phyloP scores from a whole-genome alignment of 1,140 invertebrate species.

The Diachasmimorpha longicaudata region DNA sequence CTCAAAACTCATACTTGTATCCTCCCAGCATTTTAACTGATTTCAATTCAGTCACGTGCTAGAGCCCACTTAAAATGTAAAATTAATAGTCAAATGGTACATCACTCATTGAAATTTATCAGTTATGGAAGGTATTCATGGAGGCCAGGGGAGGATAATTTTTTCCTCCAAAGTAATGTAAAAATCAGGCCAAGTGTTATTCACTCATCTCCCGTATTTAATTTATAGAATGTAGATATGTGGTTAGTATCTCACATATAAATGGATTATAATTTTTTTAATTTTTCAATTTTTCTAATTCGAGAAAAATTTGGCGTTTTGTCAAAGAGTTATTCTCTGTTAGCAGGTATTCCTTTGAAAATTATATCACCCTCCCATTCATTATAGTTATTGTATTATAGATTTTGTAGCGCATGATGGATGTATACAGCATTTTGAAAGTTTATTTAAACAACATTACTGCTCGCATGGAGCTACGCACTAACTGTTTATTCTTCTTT shows the following conservation, averaged over 20 bases:
- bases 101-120: neutral
- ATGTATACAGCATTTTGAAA: slow-evolving; percentile 51
- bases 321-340: neutral
- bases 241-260: neutral
- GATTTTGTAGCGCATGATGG: slow-evolving; percentile 52
- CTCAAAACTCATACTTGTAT: too few relatives aligned
- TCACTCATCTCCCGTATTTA: neutral
- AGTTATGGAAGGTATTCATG: neutral
- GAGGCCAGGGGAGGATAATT: too few relatives aligned
- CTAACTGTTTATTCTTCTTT: slow-evolving; percentile 45
- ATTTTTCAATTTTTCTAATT: too few relatives aligned
- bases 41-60: neutral
- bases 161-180: neutral
- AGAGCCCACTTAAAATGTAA: neutral
- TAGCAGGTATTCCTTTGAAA: neutral
- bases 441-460: slow-evolving; percentile 40
- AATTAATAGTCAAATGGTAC: neutral
- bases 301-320: neutral
- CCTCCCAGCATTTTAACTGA: neutral
- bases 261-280: too few relatives aligned
- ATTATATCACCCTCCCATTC: neutral
- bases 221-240: neutral
- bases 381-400: slow-evolving; percentile 33
- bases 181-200: neutral
- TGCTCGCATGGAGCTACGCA: slow-evolving; percentile 57